Base-by-base conservation (phyloP, 2,113 vertebrate species). In the Halichoerus grypus region DNA sequence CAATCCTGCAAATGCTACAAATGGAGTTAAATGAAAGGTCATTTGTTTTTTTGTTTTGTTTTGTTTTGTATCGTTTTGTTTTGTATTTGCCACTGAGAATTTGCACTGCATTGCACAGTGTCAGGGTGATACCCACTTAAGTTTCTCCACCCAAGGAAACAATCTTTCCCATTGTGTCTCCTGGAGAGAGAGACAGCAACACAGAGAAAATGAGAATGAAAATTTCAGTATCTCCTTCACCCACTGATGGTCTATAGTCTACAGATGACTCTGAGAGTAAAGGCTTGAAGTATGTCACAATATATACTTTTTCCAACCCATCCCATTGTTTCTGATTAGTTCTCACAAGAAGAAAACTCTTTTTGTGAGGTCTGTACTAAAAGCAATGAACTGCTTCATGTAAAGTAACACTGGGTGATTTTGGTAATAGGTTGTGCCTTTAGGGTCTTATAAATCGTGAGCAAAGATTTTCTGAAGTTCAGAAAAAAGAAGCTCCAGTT, bases 251-350 rank as follows among this genome's bases (percentile, higher is more conserved):
- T 89, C 87, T 83, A 42, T 86, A 74, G 88, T 97, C 4, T 81
- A 85, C n/a, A 97, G 97, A 96, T 55, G 94, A 98, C 96, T 97
- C 97, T 96, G 77, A 33, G 63, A 88, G 94, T 89, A 94, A 96
- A 96, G 91, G 94, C 95, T 96, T 95, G 96, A 98, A 87, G 63
- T 97, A 88, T 97, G 96, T 97, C 97, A 96, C 94, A 97, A 97
- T 76, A 97, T 77, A 81, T 2, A 98, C 90, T 98, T 94, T 95
- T 98, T 96, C 97, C 97, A 98, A 98, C 88, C 96, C 97, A 98
- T 97, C 97, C 67, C 96, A 97, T 98, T 98, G 98, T 98, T 98
- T 98, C 98, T 96, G 74, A 98, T 98, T 98, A 98, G 97, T 97
- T 98, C 98, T 98, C 5, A 98, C 91, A 97, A 98, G 96, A 98